phyloP scores from a whole-genome alignment of 2,113 vertebrate species.

The Syrrhaptes paradoxus region DNA sequence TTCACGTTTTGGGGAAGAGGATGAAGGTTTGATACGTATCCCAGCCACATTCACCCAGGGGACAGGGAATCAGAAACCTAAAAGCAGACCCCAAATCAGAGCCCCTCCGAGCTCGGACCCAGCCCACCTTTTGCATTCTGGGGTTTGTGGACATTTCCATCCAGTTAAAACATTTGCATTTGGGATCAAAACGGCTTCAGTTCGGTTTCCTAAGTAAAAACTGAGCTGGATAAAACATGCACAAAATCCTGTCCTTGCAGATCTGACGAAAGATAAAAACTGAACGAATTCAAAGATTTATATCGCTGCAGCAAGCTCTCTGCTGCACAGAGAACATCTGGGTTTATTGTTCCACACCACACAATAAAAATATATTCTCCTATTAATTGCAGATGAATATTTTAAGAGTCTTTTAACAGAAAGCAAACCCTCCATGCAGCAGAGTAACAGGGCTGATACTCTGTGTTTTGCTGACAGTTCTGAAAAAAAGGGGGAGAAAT shows the following conservation, averaged over 20 bases:
- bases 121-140: background rate
- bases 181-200: background rate
- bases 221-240: background rate
- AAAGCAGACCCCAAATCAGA: background rate
- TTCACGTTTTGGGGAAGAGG: background rate
- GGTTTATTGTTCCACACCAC: slow-evolving; percentile 2
- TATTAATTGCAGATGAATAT: slow-evolving; percentile 19
- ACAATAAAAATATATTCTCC: background rate
- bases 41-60: background rate
- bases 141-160: background rate
- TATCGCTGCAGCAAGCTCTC: background rate
- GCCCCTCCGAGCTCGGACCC: background rate
- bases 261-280: background rate
- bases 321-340: background rate
- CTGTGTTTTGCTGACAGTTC: background rate
- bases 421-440: background rate
- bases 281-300: background rate
- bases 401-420: background rate
- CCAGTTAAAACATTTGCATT: background rate
- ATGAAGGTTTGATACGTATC: background rate
- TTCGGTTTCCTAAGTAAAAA: background rate
- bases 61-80: background rate
- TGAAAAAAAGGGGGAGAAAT: background rate
- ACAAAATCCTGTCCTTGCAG: background rate
- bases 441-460: background rate